Evolutionary conservation across 2,888 invertebrate genomes (phyloP).

Genomic region (Drosophila robusta): DNA sequence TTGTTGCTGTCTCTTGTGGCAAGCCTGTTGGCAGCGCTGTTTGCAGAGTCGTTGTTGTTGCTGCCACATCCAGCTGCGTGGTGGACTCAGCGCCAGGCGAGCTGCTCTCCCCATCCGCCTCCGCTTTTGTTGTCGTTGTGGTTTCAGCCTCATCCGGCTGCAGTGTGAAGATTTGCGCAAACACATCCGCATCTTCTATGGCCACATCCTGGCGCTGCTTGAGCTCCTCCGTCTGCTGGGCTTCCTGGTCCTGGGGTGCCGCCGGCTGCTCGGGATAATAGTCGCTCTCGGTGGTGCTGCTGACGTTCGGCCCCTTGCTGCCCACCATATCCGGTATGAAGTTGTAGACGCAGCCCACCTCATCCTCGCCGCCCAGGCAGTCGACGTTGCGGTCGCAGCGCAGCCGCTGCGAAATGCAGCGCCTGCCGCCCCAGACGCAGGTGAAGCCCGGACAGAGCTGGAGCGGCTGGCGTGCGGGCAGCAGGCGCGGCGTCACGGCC

Average conservation of each 20-base stretch:
- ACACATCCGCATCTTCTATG: conserved; percentile 44
- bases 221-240: conserved; percentile 11
- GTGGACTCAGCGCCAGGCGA: conserved; percentile 9
- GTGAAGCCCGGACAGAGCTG: conserved; percentile 90
- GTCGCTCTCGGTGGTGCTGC: conserved; percentile 71
- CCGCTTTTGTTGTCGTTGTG: neutral
- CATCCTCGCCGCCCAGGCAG: conserved; percentile 93
- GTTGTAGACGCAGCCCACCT: conserved; percentile 88
- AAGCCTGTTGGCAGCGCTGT: no score
- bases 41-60: conserved; percentile 11
- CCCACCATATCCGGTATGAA: conserved; percentile 82
- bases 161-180: conserved; percentile 14
- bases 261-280: conserved; percentile 60
- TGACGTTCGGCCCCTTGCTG: conserved; percentile 51
- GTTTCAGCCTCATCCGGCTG: conserved; percentile 4
- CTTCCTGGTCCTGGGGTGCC: conserved; percentile 13
- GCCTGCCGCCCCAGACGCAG: conserved; percentile 88
- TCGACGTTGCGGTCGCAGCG: conserved; percentile 91
- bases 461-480: conserved; percentile 86
- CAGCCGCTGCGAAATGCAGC: conserved; percentile 88
- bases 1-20: conserved; percentile 5
- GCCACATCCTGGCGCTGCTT: conserved; percentile 50
- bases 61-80: conserved; percentile 1
- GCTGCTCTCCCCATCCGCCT: conserved; percentile 1
- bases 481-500: conserved; percentile 82